Base-by-base conservation (phyloP, 2,113 vertebrate genomes). In the Pteropus alecto region DNA sequence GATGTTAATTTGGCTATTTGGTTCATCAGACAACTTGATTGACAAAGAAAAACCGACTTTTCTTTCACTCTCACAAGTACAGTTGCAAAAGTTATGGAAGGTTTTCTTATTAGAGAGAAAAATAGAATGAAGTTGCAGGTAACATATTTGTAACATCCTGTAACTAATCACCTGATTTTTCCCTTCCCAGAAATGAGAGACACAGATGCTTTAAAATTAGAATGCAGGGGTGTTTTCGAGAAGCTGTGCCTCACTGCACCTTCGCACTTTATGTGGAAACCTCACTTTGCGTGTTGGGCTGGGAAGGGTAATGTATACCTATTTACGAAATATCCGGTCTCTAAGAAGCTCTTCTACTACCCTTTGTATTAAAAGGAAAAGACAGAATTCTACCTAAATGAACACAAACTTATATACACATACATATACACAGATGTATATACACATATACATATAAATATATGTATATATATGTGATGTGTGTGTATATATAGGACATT, bases 61-160 rank as follows among this genome's bases (percentile, higher is more conserved):
- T 43, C 24, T 92, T 94, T 91, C 18, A 33, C 81, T 95, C 78
- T 97, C 18, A 73, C 14, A 67, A 96, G 5, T 7, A 54, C 6
- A 92, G 35, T 15, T 86, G 30, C n/a, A 89, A 61, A 94, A 58
- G 56, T 77, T 73, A 78, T 35, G 43, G 56, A 81, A 89, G 81
- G 10, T 46, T 76, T 92, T 90, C 46, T 96, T 73, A 87, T 26
- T 78, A 87, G 58, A 85, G 13, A 93, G 35, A 19, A 90, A 73
- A 92, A 89, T 14, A 61, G 43, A 74, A 76, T 28, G 93, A 28
- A 77, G 46, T 79, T 94, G 7, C 35, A 65, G 56, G 68, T 83
- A 58, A 67, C 28, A 70, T n/a, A 81, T 33, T 94, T 92, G 38
- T 79, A 88, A 95, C 96, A 61, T 96, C 67, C 85, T 97, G 71